Conservation (phyloP, 2,113 vertebrate genomes). For the Gallinago undulata region DNA sequence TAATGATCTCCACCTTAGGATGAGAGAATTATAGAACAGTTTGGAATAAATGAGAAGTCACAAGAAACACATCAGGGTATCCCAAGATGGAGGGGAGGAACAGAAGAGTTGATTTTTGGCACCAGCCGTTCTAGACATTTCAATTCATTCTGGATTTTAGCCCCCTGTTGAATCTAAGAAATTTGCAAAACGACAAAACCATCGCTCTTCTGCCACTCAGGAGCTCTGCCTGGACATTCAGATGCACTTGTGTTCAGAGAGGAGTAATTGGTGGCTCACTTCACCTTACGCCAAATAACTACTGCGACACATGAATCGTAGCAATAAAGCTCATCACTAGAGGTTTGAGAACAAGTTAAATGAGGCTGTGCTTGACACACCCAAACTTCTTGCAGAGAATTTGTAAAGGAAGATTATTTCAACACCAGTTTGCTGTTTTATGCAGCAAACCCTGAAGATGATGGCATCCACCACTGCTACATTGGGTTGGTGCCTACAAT, state of each 20-base stretch:
- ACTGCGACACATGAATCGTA: rapidly evolving
- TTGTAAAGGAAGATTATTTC: not conserved
- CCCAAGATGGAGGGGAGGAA: not conserved
- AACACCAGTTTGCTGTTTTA: not conserved
- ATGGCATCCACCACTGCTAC: rapidly evolving
- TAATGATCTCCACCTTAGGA: too few relatives aligned
- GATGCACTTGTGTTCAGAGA: not conserved
- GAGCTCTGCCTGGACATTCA: not conserved
- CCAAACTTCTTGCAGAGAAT: not conserved
- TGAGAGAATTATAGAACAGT: not conserved
- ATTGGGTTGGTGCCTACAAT: too few relatives aligned
- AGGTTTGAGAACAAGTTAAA: not conserved
- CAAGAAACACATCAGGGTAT: not conserved
- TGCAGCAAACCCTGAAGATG: not conserved
- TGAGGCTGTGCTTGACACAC: not conserved
- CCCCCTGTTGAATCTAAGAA: not conserved
- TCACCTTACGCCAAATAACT: not conserved
- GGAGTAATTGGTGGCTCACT: not conserved
- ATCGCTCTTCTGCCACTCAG: not conserved
- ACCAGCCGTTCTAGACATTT: not conserved
- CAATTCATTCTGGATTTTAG: not conserved
- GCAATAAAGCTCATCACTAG: not conserved
- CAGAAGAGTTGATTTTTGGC: not conserved
- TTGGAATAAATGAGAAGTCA: not conserved
- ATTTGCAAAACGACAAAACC: not conserved